Conservation (phyloP, 2,113 vertebrate genomes). For the Blennius ocellaris region DNA sequence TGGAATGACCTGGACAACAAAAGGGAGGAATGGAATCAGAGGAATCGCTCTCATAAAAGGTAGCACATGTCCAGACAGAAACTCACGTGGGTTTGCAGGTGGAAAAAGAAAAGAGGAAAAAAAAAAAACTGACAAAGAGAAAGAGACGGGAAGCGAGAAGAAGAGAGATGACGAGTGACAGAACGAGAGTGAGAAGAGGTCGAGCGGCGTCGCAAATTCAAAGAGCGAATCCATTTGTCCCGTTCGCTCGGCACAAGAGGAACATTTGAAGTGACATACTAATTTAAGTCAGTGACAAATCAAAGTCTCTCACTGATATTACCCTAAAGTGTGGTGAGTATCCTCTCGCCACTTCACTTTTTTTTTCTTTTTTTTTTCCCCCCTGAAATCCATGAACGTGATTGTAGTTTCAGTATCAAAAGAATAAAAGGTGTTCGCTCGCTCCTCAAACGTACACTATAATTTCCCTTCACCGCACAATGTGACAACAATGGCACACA, state of each 20-base stretch:
- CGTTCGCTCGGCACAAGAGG: conserved; percentile 39
- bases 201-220: conserved; percentile 25
- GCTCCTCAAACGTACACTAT: conserved; percentile 17
- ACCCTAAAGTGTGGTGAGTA: conserved; percentile 23
- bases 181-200: conserved; percentile 21
- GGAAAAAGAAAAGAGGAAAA: conserved; percentile 8
- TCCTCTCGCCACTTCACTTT: conserved; percentile 24
- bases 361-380: conserved; percentile 35
- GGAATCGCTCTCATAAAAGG: conserved; percentile 22
- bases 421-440: conserved; percentile 40
- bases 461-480: conserved; percentile 23
- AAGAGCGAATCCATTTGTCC: conserved; percentile 54
- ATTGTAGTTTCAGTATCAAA: conserved; percentile 56
- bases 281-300: conserved; percentile 69
- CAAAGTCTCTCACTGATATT: conserved; percentile 58
- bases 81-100: conserved; percentile 34
- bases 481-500: conserved; percentile 28
- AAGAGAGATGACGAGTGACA: conserved; percentile 12
- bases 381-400: conserved; percentile 16
- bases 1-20: conserved; percentile 30
- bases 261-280: conserved; percentile 69
- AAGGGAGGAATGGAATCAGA: conserved; percentile 38
- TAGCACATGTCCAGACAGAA: conserved; percentile 47
- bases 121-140: conserved; percentile 36
- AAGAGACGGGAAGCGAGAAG: conserved; percentile 22